These are phyloP conservation scores for Chrysochloris asiatica DNA, from an alignment of 2,113 vertebrate species.

Conservation along the genomic window DNA sequence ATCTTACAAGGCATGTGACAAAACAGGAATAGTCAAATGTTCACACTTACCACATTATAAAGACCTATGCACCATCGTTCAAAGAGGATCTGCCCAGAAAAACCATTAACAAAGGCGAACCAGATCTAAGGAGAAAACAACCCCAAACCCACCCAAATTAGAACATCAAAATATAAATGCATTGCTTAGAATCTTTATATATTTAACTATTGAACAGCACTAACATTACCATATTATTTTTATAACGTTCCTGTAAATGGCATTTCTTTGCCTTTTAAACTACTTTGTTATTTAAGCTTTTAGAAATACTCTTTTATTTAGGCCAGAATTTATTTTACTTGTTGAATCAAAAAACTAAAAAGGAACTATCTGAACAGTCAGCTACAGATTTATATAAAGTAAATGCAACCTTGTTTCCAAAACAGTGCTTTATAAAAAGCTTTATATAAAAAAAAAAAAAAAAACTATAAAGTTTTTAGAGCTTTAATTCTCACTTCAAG, in stretches of 20 bases:
- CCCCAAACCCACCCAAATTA: background rate
- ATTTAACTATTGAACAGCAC: rapidly evolving
- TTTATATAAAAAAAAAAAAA: too few species aligned
- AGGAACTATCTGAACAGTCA: background rate
- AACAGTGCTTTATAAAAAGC: background rate
- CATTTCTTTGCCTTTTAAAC: slow-evolving; percentile 17
- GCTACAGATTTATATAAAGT: background rate
- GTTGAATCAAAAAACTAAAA: slow-evolving; percentile 12
- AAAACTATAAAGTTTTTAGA: slow-evolving; percentile 23
- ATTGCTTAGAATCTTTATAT: background rate
- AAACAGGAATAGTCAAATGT: background rate
- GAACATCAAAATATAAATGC: background rate
- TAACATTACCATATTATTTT: background rate
- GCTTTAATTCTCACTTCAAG: slow-evolving; percentile 46
- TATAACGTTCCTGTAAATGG: background rate
- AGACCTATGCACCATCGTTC: slow-evolving; percentile 99
- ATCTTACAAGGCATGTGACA: background rate
- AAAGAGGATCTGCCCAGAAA: slow-evolving; percentile 99
- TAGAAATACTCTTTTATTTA: background rate
- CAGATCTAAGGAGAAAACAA: slow-evolving; percentile 91
- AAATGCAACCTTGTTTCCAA: slow-evolving; percentile 42
- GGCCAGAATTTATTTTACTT: background rate
- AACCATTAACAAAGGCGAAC: slow-evolving; percentile 99
- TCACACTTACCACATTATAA: slow-evolving; percentile 96
- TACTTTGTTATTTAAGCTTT: background rate